A percentile compares a stretch with the other conserved stretches of the same genome.
Evolutionary conservation across 2,113 vertebrate genomes (phyloP).

Genomic region (Crotalus viridis): DNA sequence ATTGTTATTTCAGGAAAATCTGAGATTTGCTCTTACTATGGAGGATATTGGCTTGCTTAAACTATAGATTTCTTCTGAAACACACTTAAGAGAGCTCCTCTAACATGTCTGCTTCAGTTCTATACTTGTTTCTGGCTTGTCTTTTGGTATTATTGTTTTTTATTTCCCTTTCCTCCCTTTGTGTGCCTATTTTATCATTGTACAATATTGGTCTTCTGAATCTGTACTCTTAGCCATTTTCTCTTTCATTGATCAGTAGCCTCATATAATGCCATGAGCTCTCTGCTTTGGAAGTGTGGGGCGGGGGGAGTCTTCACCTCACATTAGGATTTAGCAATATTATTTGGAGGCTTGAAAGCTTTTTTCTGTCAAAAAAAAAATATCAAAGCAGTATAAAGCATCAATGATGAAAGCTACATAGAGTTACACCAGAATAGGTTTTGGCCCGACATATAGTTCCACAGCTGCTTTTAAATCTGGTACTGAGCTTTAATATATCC

Average conservation of each 20-base stretch:
- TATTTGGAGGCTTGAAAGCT: neutral
- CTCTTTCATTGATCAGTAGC: neutral
- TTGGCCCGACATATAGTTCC: constrained; percentile 37
- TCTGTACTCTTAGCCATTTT: neutral
- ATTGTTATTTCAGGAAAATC: neutral
- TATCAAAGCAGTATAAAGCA: neutral
- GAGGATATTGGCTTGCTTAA: neutral
- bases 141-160: neutral
- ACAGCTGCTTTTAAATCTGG: constrained; percentile 20
- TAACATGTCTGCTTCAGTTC: neutral
- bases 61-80: neutral
- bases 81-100: neutral
- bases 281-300: neutral
- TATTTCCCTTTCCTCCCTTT: neutral
- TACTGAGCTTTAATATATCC: constrained; percentile 41
- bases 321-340: neutral
- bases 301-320: neutral
- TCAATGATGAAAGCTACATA: constrained; percentile 2
- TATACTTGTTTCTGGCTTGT: neutral
- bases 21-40: neutral
- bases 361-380: neutral
- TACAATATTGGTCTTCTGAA: neutral
- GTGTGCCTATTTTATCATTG: fast-evolving
- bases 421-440: constrained; percentile 41
- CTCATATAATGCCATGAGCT: neutral